Evolutionary conservation across 2,113 vertebrate genomes (phyloP).

Genomic region (Felis chaus): DNA sequence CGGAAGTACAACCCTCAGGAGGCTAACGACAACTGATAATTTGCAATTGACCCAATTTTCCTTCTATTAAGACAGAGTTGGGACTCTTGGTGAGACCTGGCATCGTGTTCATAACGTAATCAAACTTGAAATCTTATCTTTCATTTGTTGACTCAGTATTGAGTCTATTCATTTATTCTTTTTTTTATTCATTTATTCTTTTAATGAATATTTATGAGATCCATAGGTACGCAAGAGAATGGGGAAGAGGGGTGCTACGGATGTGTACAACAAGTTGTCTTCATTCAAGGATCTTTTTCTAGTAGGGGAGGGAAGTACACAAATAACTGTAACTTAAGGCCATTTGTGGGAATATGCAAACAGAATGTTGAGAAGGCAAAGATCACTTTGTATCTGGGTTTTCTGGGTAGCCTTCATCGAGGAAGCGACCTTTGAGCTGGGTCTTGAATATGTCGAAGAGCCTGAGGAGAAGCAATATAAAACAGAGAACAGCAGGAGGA

Average conservation of each 20-base stretch:
- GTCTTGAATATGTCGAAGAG: not conserved
- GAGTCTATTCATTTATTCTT: not conserved
- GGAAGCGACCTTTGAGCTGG: not conserved
- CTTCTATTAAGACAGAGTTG: not conserved
- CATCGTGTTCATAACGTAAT: conserved; percentile 8
- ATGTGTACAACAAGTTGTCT: not conserved
- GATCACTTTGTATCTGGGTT: not conserved
- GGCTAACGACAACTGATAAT: not conserved
- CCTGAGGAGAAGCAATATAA: not conserved
- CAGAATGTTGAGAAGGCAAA: not conserved
- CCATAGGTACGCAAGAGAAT: not conserved
- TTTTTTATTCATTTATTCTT: not conserved
- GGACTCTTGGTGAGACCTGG: not conserved
- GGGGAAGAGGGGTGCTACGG: not conserved
- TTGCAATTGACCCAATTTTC: not conserved
- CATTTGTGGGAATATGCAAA: not conserved
- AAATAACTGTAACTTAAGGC: not conserved
- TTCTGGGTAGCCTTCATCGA: not conserved
- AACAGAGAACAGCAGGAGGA: not conserved
- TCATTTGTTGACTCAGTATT: not conserved
- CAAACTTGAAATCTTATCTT: not conserved
- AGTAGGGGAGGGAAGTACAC: not conserved
- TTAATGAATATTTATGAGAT: not conserved
- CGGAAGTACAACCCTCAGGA: not conserved
- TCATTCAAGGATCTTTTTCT: not conserved